These are phyloP conservation scores for Pelodytes ibericus DNA, from an alignment of 2,797 vertebrate genomes.

Conservation along the genomic window DNA sequence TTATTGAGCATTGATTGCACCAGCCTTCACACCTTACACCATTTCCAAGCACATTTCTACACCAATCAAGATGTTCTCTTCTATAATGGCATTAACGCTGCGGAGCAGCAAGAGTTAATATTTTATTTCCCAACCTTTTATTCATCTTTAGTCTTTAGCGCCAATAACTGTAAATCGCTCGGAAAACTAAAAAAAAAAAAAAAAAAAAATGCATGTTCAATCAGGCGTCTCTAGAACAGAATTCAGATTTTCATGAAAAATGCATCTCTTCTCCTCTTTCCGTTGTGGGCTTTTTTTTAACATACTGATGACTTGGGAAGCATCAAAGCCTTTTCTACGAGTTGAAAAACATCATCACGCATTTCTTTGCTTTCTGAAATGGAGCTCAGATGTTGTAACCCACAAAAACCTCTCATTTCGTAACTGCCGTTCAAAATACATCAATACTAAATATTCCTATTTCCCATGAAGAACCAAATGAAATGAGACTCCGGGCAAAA, in stretches of 20 bases:
- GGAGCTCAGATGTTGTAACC: conserved; percentile 18
- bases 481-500: conserved; percentile 24
- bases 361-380: conserved; percentile 17
- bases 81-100: no score
- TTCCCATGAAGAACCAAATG: conserved; percentile 29
- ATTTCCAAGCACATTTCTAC: no score
- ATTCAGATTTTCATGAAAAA: conserved; percentile 28
- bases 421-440: conserved; percentile 18
- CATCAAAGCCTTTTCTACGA: conserved; percentile 4
- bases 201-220: conserved; percentile 6
- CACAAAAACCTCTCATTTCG: conserved; percentile 18
- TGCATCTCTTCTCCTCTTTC: not conserved
- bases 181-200: not conserved
- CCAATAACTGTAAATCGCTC: conserved; percentile 21
- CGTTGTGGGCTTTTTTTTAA: conserved; percentile 16
- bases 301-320: conserved; percentile 36
- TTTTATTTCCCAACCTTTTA: not conserved
- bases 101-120: conserved; percentile 5
- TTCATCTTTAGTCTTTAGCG: conserved; percentile 5
- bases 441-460: conserved; percentile 48
- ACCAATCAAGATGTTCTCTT: no score
- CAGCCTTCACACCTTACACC: no score
- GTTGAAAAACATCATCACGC: not conserved
- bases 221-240: conserved; percentile 3
- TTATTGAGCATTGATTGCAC: no score